Evolutionary conservation across 2,797 vertebrate species (phyloP).

Genomic region (Pogonophryne albipinna): DNA sequence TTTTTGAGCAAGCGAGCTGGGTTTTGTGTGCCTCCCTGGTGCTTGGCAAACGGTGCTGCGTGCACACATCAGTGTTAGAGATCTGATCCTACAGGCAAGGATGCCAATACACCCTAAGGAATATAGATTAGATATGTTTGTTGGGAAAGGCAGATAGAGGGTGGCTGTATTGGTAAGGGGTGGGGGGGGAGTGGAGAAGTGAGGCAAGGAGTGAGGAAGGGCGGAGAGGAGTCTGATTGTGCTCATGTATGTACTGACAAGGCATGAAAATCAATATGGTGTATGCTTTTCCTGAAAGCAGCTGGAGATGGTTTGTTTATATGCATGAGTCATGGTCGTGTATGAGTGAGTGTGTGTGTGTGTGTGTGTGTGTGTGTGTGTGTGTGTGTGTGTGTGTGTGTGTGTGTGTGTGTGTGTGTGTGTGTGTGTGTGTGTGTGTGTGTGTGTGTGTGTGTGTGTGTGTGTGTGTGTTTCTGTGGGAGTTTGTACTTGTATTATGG

Average conservation of each 20-base stretch:
- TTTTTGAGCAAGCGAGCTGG: slow-evolving; percentile 39
- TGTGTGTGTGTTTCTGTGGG: slow-evolving; percentile 8
- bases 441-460: slow-evolving; percentile 22
- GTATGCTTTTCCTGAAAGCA: neutral
- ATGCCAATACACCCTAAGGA: slow-evolving; percentile 66
- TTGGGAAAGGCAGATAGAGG: slow-evolving; percentile 50
- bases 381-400: slow-evolving; percentile 33
- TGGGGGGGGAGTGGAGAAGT: neutral
- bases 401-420: slow-evolving; percentile 12
- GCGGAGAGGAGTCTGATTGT: slow-evolving; percentile 36
- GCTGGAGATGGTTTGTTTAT: slow-evolving; percentile 13
- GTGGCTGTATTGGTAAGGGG: slow-evolving; percentile 30
- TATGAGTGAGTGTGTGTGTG: slow-evolving; percentile 13
- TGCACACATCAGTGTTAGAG: slow-evolving; percentile 62
- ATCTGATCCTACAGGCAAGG: slow-evolving; percentile 61
- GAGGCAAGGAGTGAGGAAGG: slow-evolving; percentile 7
- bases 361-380: slow-evolving; percentile 10
- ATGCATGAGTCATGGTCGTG: neutral
- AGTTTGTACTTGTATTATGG: slow-evolving; percentile 24
- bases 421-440: slow-evolving; percentile 23
- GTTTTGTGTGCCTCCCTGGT: slow-evolving; percentile 50
- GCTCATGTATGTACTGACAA: slow-evolving; percentile 45
- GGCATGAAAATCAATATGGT: slow-evolving; percentile 37
- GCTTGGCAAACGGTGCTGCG: slow-evolving; percentile 53
- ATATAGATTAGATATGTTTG: slow-evolving; percentile 71